A percentile compares a stretch with the other conserved stretches of the same genome.
Evolutionary conservation across 2,797 vertebrate genomes (phyloP).

Genomic region (Halcyon chelicuti): DNA sequence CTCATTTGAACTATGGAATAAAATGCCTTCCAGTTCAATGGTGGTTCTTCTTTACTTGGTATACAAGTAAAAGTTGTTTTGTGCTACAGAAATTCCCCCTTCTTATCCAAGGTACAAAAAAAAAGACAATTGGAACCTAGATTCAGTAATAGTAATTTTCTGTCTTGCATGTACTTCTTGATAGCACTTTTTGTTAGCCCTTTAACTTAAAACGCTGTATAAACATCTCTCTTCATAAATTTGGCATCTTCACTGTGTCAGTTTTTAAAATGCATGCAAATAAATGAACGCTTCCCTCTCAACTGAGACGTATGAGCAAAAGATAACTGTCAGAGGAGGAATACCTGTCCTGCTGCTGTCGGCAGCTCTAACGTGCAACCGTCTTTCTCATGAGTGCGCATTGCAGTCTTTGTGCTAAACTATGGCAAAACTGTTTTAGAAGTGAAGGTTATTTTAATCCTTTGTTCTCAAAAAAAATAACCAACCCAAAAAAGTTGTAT

Average conservation of each 20-base stretch:
- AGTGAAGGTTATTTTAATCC: background rate
- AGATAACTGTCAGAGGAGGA: background rate
- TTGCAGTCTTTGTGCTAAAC: background rate
- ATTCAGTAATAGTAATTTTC: background rate
- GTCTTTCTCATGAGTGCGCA: background rate
- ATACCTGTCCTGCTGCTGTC: background rate
- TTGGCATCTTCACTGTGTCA: background rate
- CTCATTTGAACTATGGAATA: background rate
- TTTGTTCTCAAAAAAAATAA: background rate
- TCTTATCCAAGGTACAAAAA: background rate
- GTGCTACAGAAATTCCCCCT: background rate
- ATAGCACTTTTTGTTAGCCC: background rate
- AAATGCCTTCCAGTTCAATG: background rate
- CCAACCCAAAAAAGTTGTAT: background rate
- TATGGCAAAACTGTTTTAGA: background rate
- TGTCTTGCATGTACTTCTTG: background rate
- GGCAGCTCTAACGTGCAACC: background rate
- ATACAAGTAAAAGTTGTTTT: background rate
- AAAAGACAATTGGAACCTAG: background rate
- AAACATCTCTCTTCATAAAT: background rate
- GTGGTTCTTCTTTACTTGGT: background rate
- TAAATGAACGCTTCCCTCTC: background rate
- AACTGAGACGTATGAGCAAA: background rate
- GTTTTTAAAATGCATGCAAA: background rate
- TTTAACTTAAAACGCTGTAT: background rate